Percentiles rank a stretch among this genome's conserved stretches.
phyloP scores from a whole-genome alignment of 2,888 invertebrate species.

The Athalia rosae region DNA sequence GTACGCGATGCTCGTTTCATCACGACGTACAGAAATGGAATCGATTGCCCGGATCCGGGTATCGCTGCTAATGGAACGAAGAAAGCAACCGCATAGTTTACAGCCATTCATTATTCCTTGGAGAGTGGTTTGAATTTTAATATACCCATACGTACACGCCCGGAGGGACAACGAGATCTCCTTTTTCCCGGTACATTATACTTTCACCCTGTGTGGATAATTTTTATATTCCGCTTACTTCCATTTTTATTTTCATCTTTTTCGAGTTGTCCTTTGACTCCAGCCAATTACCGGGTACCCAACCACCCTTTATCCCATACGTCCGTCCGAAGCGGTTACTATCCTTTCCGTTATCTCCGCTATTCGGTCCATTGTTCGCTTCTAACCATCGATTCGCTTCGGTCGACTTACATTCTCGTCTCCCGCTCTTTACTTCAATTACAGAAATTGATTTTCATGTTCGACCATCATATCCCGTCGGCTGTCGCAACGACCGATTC shows the following conservation, averaged over 20 bases:
- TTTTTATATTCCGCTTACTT: constrained; percentile 1
- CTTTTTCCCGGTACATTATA: too few relatives aligned
- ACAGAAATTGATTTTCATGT: constrained; percentile 2
- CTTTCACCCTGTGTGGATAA: neutral
- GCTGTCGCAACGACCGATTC: neutral
- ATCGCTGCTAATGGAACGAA: too few relatives aligned
- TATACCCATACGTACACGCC: too few relatives aligned
- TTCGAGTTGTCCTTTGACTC: constrained; percentile 9
- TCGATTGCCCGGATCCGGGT: too few relatives aligned
- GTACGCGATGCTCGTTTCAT: too few relatives aligned
- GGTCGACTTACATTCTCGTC: neutral
- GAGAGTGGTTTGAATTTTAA: too few relatives aligned
- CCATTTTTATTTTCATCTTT: neutral
- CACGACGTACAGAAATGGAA: too few relatives aligned
- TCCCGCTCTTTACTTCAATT: neutral
- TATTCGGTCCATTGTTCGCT: constrained; percentile 13
- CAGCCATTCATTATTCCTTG: too few relatives aligned
- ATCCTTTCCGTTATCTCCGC: neutral
- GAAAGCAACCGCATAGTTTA: too few relatives aligned
- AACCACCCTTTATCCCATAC: too few relatives aligned
- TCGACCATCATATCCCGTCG: neutral
- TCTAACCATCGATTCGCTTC: constrained; percentile 8
- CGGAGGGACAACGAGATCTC: too few relatives aligned
- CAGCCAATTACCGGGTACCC: constrained; percentile 5
- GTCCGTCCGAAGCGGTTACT: neutral